Conservation (phyloP, 1,140 invertebrate genomes). For the Diachasmimorpha longicaudata region DNA sequence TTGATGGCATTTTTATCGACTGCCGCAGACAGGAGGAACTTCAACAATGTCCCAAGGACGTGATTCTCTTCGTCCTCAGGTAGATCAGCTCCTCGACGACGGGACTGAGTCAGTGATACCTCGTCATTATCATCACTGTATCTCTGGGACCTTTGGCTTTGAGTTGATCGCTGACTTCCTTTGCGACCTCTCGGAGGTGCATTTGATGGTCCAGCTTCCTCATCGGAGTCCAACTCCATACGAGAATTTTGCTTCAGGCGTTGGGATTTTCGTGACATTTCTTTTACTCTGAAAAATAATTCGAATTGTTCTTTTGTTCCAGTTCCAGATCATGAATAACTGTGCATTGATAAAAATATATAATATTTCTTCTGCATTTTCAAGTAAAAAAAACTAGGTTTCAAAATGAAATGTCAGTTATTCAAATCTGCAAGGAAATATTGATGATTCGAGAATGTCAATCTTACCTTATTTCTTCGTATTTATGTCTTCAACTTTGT, state of each 20-base stretch:
- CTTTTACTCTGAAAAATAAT: neutral
- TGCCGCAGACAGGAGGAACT: neutral
- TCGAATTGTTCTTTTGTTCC: no score
- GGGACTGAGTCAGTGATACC: neutral
- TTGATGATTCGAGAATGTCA: no score
- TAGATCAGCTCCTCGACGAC: neutral
- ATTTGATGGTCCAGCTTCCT: neutral
- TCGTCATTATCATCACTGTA: neutral
- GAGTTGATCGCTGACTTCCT: neutral
- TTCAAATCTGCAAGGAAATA: no score
- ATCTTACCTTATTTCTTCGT: no score
- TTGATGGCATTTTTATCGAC: neutral
- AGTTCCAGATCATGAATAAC: no score
- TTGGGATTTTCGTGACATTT: neutral
- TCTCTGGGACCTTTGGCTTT: neutral
- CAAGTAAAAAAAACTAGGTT: no score
- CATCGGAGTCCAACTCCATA: neutral
- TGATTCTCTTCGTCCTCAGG: neutral
- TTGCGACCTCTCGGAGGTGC: neutral
- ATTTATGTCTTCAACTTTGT: no score
- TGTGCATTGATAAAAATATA: no score
- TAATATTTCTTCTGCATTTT: no score
- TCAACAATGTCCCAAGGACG: neutral
- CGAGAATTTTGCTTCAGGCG: neutral
- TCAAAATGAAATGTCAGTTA: no score